Conservation (phyloP, 1,140 invertebrate species). For the Pteromalus puparum region DNA sequence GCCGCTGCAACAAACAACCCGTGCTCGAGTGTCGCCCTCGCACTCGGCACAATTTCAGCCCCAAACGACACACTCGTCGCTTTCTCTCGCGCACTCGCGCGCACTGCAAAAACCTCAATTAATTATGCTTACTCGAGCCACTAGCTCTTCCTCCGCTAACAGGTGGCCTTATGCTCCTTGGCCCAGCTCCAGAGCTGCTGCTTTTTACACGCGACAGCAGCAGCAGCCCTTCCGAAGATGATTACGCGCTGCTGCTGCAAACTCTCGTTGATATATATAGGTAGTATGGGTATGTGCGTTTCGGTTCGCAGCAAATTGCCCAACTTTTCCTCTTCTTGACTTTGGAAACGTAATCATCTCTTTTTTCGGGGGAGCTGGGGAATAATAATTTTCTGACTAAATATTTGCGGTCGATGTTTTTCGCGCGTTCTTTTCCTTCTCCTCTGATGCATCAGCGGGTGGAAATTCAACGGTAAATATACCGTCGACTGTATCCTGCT, state of each 20-base stretch:
- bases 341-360: not conserved
- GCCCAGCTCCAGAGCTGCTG: not conserved
- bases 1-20: not conserved
- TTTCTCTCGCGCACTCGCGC: not conserved
- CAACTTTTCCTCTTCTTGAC: not conserved
- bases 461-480: too few species aligned
- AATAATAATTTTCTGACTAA: too few species aligned
- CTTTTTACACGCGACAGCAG: not conserved
- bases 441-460: too few species aligned
- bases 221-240: not conserved
- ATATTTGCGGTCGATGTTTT: too few species aligned
- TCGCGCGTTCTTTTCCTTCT: too few species aligned
- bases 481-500: too few species aligned
- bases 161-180: not conserved
- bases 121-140: slow-evolving; percentile 12
- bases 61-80: not conserved
- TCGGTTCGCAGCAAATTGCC: not conserved
- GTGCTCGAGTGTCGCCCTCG: not conserved
- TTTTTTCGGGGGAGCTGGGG: too few species aligned
- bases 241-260: not conserved
- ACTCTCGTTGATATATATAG: not conserved
- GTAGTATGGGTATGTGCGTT: not conserved
- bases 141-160: not conserved
- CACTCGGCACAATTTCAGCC: slow-evolving; percentile 31
- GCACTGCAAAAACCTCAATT: not conserved